Evolutionary conservation across 2,888 invertebrate genomes (phyloP), one percentile per base, ranked within the genome.

Genomic region (Volucella zonaria): DNA sequence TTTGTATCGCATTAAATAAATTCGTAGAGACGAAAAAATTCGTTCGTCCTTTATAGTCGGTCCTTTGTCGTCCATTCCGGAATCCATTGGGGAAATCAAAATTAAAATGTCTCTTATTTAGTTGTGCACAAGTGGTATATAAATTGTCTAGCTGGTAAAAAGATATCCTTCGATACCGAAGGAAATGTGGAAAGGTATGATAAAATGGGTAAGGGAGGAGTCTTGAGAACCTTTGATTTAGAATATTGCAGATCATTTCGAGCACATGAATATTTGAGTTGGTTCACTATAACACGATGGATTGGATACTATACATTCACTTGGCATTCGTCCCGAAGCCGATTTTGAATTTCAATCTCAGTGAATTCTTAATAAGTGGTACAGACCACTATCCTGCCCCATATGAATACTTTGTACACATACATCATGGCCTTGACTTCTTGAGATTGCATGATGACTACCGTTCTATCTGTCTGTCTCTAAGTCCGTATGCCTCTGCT

Each of bases 71-170:
- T 77, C 68, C 68, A 68, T 64, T 82, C 74, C 47, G 58, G 47
- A 73, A 77, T 59, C 73, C 76, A 77, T 81, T 68, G 71, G 85
- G 85, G 85, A 85, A 85, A 85, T 85, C 76, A 81, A 81, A 81
- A 85, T 85, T 85, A 85, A 85, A 81, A 81, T 81, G 77, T 85
- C 85, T 31, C 31, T 73, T 77, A 77, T 66, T 71, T 76, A 51
- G 68, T 58, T 54, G 71, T 45, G 54, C 64, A 80, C 66, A 75
- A 83, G 79, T 75, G 75, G 75, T 71, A 70, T 76, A 83, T 76
- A 80, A 80, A 83, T 76, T 76, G 79, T 67, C 67, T 67, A 23
- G 23, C 71, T 43, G 18, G 18, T 18, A 18, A 12, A 71, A 79
- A 76, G 66, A 80, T 66, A 66, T 70, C 70, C 2, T 45, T 42